Percentiles rank a stretch among this genome's conserved stretches.
These are phyloP conservation scores for Aplysina aerophoba DNA, from an alignment of 37 sponge, comb jelly and placozoan species.

Conservation along the genomic window DNA sequence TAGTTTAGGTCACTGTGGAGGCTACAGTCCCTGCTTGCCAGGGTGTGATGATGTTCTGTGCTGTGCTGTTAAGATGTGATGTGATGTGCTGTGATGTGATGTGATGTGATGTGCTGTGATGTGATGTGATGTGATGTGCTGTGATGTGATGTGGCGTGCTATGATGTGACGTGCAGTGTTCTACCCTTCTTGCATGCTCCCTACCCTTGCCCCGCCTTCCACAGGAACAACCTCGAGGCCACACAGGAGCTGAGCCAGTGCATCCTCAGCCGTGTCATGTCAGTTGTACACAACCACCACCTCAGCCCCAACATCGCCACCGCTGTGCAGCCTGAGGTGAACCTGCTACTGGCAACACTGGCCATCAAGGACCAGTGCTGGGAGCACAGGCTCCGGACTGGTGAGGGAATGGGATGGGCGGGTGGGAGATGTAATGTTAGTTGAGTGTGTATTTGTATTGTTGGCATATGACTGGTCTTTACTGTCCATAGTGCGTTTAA, in stretches of 20 bases:
- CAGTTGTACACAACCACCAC: slow-evolving; percentile 43
- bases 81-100: no score
- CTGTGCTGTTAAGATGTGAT: no score
- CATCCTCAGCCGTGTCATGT: slow-evolving; percentile 50
- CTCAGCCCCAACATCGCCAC: slow-evolving; percentile 70
- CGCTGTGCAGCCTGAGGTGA: slow-evolving; percentile 75
- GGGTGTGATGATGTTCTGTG: no score
- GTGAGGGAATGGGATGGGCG: slow-evolving; percentile 11
- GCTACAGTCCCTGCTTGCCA: not conserved
- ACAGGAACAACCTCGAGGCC: slow-evolving; percentile 66
- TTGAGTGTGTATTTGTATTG: not conserved
- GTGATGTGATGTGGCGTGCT: no score
- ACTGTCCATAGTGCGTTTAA: no score
- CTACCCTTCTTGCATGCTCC: not conserved
- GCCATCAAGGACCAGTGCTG: slow-evolving; percentile 81
- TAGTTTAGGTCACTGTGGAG: not conserved
- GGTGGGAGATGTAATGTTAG: no score
- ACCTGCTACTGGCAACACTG: slow-evolving; percentile 72
- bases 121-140: not conserved
- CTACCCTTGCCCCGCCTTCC: not conserved
- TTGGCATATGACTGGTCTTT: not conserved
- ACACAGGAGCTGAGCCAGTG: slow-evolving; percentile 69
- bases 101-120: no score
- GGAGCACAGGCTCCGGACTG: slow-evolving; percentile 86
- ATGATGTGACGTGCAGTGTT: no score